phyloP scores from a whole-genome alignment of 2,888 invertebrate species.

The Pinctada fucata region DNA sequence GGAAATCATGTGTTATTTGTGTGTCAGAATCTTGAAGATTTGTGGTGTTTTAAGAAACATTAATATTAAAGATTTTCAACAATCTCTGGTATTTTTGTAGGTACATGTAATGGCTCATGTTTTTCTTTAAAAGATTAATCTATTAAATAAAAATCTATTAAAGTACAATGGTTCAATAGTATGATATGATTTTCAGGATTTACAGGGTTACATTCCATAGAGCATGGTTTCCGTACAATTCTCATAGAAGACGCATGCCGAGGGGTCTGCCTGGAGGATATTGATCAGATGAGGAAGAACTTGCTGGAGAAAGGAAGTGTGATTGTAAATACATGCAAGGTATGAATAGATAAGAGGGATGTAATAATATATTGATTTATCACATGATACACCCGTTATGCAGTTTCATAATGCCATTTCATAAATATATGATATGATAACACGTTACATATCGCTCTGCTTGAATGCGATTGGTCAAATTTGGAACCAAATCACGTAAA shows the following conservation, averaged over 20 bases:
- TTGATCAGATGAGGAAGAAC: constrained; percentile 88
- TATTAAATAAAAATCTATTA: not conserved
- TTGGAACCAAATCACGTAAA: too few relatives aligned
- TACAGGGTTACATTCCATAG: constrained; percentile 91
- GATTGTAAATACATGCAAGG: constrained; percentile 87
- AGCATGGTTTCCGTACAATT: constrained; percentile 92
- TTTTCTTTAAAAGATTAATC: constrained; percentile 1
- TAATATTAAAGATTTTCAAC: too few relatives aligned
- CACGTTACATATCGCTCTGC: too few relatives aligned
- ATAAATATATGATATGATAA: too few relatives aligned
- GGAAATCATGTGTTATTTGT: constrained; percentile 33
- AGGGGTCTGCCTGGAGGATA: constrained; percentile 90
- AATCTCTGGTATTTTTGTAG: too few relatives aligned
- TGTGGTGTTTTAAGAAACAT: not conserved
- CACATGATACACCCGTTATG: too few relatives aligned
- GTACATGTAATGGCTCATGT: too few relatives aligned
- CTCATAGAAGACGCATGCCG: constrained; percentile 93
- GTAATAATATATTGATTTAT: not conserved
- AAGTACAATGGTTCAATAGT: too few relatives aligned
- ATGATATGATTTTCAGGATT: constrained; percentile 81
- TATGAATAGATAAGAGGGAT: constrained; percentile 66
- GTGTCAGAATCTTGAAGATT: not conserved
- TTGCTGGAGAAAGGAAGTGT: constrained; percentile 88
- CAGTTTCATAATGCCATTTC: too few relatives aligned
- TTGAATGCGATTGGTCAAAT: too few relatives aligned